These are phyloP conservation scores for Megatriorchis doriae DNA, from an alignment of 2,113 vertebrate species.

Conservation along the genomic window DNA sequence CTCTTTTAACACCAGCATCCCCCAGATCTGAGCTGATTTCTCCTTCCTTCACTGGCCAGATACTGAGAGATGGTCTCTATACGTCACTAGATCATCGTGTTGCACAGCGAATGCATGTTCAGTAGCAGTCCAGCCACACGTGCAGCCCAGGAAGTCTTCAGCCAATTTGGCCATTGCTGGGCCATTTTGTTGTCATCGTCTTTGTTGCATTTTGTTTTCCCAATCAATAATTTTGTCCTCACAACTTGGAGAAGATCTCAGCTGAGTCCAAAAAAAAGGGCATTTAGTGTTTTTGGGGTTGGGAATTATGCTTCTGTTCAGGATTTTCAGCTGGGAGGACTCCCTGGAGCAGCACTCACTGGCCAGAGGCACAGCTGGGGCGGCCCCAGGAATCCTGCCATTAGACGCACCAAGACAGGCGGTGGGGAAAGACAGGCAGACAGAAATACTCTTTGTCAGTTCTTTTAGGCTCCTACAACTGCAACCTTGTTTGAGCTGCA, in stretches of 20 bases:
- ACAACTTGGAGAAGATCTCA: not conserved
- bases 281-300: not conserved
- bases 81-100: not conserved
- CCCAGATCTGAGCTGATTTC: not conserved
- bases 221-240: not conserved
- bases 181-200: not conserved
- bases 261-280: not conserved
- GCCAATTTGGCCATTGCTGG: not conserved
- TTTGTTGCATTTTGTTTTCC: not conserved
- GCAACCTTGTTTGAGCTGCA: not conserved
- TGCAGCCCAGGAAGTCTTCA: not conserved
- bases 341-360: not conserved
- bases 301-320: not conserved
- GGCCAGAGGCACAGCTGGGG: not conserved
- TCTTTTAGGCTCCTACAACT: not conserved
- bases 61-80: not conserved
- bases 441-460: not conserved
- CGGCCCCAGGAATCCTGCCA: not conserved
- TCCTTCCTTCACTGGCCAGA: not conserved
- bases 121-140: not conserved
- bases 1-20: not conserved
- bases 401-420: not conserved
- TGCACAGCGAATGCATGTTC: not conserved
- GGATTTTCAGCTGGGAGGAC: not conserved
- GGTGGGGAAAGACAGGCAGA: not conserved